These are phyloP conservation scores for Hirudinaria manillensis DNA, from an alignment of 2,888 invertebrate species.

Conservation along the genomic window DNA sequence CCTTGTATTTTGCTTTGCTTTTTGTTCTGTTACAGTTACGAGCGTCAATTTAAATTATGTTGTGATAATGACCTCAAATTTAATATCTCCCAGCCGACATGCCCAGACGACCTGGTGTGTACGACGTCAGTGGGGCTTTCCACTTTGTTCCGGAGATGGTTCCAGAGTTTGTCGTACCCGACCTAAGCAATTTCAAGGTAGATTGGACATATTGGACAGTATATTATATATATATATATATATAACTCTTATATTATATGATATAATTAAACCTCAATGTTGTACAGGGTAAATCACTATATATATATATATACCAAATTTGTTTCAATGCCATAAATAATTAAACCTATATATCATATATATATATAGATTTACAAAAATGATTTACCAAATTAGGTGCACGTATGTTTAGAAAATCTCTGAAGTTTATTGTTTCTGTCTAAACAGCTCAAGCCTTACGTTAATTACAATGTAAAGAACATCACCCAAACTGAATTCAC, in stretches of 20 bases:
- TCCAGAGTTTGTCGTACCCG: constrained; percentile 85
- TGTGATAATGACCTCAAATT: neutral
- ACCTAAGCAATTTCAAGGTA: constrained; percentile 71
- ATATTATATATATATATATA: neutral
- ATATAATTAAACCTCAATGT: no score
- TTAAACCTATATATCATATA: no score
- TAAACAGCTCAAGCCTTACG: constrained; percentile 77
- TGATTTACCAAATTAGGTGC: no score
- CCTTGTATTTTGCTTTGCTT: no score
- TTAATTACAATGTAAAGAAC: constrained; percentile 74
- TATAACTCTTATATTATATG: neutral
- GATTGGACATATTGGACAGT: constrained; percentile 33
- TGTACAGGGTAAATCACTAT: no score
- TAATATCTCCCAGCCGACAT: constrained; percentile 30
- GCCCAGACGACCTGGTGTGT: constrained; percentile 37
- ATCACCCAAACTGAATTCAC: constrained; percentile 76
- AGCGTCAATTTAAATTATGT: no score
- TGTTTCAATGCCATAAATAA: no score
- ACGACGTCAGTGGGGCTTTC: constrained; percentile 37
- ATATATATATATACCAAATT: no score
- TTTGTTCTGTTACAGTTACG: no score
- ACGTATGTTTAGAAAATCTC: no score
- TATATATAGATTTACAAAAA: no score
- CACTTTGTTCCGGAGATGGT: constrained; percentile 74
- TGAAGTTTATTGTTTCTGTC: no score